Base-by-base conservation (phyloP, 2,113 vertebrate genomes). In the Clarias macrocephalus region DNA sequence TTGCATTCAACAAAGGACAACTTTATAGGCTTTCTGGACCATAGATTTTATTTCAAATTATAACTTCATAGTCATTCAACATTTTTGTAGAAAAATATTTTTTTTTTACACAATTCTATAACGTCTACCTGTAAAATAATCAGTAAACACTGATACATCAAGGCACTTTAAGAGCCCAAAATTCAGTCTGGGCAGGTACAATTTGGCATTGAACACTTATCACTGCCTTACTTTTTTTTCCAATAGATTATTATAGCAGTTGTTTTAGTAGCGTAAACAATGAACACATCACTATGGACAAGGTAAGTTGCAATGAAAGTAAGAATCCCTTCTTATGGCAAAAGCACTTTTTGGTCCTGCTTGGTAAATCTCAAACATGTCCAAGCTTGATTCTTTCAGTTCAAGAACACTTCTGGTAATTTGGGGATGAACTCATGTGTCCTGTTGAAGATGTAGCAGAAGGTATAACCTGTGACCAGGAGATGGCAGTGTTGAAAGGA, bases 151-250 rank as follows among this genome's bases (percentile, higher is more conserved):
- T 91, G 89, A 93, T 92, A 91, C 89, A 91, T 94, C 93, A 95
- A 95, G 95, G 95, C 95, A 95, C 94, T 94, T 95, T 85, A 90
- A 93, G 86, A 25, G 85, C 89, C 89, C 89, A 87, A 85, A 89
- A 79, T 91, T 91, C 18, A 81, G 89, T 90, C 89, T 87, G 92
- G 59, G 37, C 25, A 65, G 66, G 65, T 75, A 48, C 60, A 52
- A 84, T 81, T 73, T 82, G 52, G 37, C 81, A 80, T n/a, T 88
- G 48, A 83, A 37, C 54, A 84, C 54, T 79, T 48, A 42, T 66
- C 75, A 59, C 75, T 80, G 25, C 56, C 59, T 80, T 68, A 63
- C 13, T 54, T 65, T 76, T 33, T 33, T 25, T 68, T 42, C 30
- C 23, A 52, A 70, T 7, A 59, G 37, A 65, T 66, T 88, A 80